Conservation (phyloP, 1,140 invertebrate genomes). For the Helicoverpa zea region DNA sequence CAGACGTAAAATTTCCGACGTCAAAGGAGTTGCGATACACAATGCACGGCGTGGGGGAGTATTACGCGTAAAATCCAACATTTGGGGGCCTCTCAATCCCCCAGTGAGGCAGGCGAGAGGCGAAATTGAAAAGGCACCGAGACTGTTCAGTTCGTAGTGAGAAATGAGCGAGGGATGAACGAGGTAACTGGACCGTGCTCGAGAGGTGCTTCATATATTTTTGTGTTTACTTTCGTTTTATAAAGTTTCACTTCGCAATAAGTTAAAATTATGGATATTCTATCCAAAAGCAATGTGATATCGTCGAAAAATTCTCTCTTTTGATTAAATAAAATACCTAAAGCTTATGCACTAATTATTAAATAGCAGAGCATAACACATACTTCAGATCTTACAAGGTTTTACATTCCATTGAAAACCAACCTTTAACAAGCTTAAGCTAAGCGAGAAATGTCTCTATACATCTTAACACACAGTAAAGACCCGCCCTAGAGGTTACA, state of each 20-base stretch:
- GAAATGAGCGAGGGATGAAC: conserved; percentile 33
- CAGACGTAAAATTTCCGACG: conserved; percentile 25
- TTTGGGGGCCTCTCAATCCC: conserved; percentile 59
- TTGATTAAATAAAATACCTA: too few species aligned
- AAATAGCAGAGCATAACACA: too few species aligned
- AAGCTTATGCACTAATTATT: too few species aligned
- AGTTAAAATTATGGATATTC: too few species aligned
- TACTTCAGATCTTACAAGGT: too few species aligned
- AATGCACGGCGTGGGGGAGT: conserved; percentile 53
- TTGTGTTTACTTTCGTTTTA: neutral
- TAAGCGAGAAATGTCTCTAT: neutral
- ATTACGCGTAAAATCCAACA: conserved; percentile 65
- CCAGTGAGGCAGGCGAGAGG: conserved; percentile 54
- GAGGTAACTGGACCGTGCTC: neutral
- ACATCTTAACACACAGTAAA: neutral
- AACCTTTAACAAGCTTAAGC: neutral
- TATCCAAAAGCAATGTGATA: too few species aligned
- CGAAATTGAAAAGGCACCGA: conserved; percentile 74
- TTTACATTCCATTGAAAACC: too few species aligned
- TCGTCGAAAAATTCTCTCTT: too few species aligned
- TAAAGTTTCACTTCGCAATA: neutral
- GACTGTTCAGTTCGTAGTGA: conserved; percentile 4
- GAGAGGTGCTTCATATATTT: neutral
- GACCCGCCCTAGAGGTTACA: conserved; percentile 54
- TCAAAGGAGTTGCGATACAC: conserved; percentile 51